Evolutionary conservation across 2,113 vertebrate genomes (phyloP).

Genomic region (Aplodontia rufa): DNA sequence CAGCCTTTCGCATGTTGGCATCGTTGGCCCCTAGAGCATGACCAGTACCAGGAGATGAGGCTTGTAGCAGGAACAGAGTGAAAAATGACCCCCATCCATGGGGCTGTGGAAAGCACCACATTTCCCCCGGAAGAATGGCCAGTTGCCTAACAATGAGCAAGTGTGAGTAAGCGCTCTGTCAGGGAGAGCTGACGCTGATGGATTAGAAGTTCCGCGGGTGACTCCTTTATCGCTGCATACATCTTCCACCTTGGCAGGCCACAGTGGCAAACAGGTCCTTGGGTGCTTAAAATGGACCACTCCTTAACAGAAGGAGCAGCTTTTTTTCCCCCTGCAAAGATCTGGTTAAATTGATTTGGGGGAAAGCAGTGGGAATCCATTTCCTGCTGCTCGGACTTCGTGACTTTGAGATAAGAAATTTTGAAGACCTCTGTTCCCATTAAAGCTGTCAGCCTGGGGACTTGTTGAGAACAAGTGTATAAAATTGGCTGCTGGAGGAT

Average conservation of each 20-base stretch:
- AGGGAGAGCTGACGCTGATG: conserved; percentile 91
- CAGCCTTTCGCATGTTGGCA: conserved; percentile 83
- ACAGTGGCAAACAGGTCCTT: conserved; percentile 78
- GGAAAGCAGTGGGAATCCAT: conserved; percentile 56
- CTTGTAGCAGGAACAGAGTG: conserved; percentile 80
- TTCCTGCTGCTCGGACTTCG: conserved; percentile 52
- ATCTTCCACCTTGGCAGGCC: conserved; percentile 77
- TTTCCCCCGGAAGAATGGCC: conserved; percentile 86
- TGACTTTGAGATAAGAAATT: conserved; percentile 48
- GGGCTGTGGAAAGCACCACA: conserved; percentile 75
- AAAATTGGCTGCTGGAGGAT: background rate
- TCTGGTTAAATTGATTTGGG: conserved; percentile 57
- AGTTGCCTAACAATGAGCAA: conserved; percentile 92
- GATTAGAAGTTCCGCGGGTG: conserved; percentile 86
- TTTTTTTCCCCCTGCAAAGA: conserved; percentile 22
- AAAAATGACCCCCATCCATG: conserved; percentile 86
- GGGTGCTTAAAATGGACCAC: conserved; percentile 65
- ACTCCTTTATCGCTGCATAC: conserved; percentile 77
- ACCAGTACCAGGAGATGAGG: conserved; percentile 76
- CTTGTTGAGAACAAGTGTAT: conserved; percentile 45
- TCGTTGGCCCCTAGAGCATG: conserved; percentile 78
- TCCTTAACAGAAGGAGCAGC: conserved; percentile 39
- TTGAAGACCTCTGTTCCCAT: conserved; percentile 50
- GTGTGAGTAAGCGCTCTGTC: conserved; percentile 93
- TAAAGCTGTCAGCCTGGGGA: background rate